Conservation (phyloP, 1,140 invertebrate species). For the Akabosia matsudoensis region DNA sequence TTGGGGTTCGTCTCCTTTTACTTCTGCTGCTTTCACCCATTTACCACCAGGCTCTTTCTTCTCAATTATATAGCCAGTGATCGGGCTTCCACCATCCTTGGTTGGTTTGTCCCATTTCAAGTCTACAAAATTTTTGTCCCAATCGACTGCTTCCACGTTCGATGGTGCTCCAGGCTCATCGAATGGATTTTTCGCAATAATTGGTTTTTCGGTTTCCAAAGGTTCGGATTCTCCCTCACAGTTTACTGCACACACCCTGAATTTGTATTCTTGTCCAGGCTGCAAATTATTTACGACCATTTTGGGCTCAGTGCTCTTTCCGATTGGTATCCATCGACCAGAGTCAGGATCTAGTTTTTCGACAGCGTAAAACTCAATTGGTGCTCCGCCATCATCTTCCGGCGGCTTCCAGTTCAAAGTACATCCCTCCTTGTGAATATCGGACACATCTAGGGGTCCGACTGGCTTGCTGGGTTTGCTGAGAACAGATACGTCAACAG, state of each 20-base stretch:
- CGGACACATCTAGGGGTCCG: slow-evolving; percentile 83
- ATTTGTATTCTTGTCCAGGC: slow-evolving; percentile 93
- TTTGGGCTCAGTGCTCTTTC: slow-evolving; percentile 73
- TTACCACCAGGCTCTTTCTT: slow-evolving; percentile 85
- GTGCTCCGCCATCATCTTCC: slow-evolving; percentile 75
- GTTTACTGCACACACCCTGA: slow-evolving; percentile 92
- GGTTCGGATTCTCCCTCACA: slow-evolving; percentile 92
- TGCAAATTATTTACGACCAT: slow-evolving; percentile 78
- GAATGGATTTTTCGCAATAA: slow-evolving; percentile 96
- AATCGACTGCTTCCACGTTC: slow-evolving; percentile 80
- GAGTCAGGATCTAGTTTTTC: slow-evolving; percentile 85
- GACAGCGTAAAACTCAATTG: slow-evolving; percentile 85
- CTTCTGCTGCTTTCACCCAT: slow-evolving; percentile 81
- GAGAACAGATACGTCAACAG: slow-evolving; percentile 80
- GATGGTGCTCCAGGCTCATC: slow-evolving; percentile 72
- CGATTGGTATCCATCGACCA: slow-evolving; percentile 78
- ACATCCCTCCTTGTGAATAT: slow-evolving; percentile 90
- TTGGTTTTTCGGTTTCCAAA: slow-evolving; percentile 78
- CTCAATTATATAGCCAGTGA: slow-evolving; percentile 90
- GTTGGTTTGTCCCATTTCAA: slow-evolving; percentile 84
- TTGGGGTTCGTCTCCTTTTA: slow-evolving; percentile 71
- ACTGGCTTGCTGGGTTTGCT: slow-evolving; percentile 82
- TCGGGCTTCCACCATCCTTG: slow-evolving; percentile 81
- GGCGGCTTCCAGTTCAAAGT: slow-evolving; percentile 92
- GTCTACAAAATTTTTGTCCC: slow-evolving; percentile 92